Evolutionary conservation across 2,797 vertebrate species (phyloP).

Genomic region (Linurgus olivaceus): DNA sequence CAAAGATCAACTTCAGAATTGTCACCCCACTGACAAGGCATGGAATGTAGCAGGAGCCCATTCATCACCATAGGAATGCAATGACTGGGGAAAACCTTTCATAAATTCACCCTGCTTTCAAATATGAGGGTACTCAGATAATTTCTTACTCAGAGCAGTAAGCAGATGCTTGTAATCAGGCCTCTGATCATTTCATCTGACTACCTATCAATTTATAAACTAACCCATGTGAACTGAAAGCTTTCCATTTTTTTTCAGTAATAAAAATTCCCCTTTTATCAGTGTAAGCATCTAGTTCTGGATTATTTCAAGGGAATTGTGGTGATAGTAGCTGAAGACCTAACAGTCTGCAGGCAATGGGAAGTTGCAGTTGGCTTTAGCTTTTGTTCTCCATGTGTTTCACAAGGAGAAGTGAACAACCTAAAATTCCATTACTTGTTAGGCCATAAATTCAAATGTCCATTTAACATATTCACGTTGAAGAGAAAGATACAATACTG

Average conservation of each 20-base stretch:
- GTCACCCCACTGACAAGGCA: background rate
- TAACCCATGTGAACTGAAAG: background rate
- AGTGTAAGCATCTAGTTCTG: background rate
- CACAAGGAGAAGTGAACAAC: background rate
- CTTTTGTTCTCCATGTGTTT: background rate
- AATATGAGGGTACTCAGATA: background rate
- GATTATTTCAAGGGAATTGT: background rate
- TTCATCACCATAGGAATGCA: conserved; percentile 4
- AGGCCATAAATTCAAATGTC: background rate
- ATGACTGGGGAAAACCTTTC: background rate
- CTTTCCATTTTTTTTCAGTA: background rate
- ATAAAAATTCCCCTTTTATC: background rate
- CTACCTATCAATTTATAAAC: background rate
- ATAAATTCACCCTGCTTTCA: background rate
- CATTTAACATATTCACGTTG: background rate
- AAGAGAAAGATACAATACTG: background rate
- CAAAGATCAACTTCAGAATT: conserved; percentile 32
- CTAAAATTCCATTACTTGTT: background rate
- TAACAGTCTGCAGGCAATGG: background rate
- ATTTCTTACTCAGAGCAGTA: background rate
- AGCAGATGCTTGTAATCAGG: background rate
- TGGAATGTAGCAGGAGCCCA: conserved; percentile 6
- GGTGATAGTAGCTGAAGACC: background rate
- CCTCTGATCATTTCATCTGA: background rate
- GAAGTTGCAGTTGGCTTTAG: background rate